Base-by-base conservation (phyloP, 2,797 vertebrate species). In the Diplodus puntazzo region DNA sequence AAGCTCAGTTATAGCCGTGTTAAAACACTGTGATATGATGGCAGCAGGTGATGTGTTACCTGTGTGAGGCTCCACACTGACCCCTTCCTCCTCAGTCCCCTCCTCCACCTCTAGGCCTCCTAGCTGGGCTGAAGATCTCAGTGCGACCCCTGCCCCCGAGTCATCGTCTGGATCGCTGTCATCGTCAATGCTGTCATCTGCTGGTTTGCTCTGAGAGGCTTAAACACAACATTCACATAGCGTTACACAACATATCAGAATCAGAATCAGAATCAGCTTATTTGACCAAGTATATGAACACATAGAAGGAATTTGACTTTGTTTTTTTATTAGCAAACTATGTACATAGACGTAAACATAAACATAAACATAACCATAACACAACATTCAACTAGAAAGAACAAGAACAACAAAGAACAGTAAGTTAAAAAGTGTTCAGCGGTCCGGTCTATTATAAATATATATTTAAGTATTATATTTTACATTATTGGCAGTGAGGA, bases 161-260 rank as follows among this genome's bases (percentile, higher is more conserved):
- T 92, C 89, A 0, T 94, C 83, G 1, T 89, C 94, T 1, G 65
- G 21, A 46, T 89, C 88, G 1, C 74, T 72, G 74, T 92, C 87
- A 1, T 91, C 88, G 1, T 91, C 88, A 0, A 66, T 42, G 5
- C 68, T 63, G 64, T 91, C 85, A 21, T 88, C 90, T 11, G 66
- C 75, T 0, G 64, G 69, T 0, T 80, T 49, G 2, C 78, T 58
- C 53, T 77, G 79, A 46, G 75, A 62, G 7, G 72, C 92, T 94
- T 58, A 0, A 67, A 87, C 71, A 87, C 30, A 58, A 30, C 12
- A 2, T 43, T 13, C 9, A 46, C 2, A 1, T 2, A 1, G 8
- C 0, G 11, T 27, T 25, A 49, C 25, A 27, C 25, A 55, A 54
- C 20, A 43, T 30, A n/a, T n/a, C n/a, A n/a, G n/a, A n/a, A 30